A percentile compares a stretch with the other conserved stretches of the same genome.
Evolutionary conservation across 2,113 vertebrate species (phyloP).

Genomic region (Dipodomys spectabilis): DNA sequence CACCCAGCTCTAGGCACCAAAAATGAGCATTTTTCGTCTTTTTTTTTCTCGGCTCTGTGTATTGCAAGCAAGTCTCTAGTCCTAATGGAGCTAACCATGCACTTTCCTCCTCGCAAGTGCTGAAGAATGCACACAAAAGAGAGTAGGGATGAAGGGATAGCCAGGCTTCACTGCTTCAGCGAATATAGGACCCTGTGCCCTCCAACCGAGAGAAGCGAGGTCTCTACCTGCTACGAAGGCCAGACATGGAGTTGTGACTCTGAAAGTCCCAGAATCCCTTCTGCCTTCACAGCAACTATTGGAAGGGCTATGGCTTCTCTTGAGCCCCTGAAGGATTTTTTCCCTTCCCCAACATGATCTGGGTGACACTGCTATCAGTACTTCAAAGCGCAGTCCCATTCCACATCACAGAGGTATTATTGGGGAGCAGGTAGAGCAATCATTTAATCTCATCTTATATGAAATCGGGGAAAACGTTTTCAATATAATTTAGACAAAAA

Average conservation of each 20-base stretch:
- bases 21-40: not conserved
- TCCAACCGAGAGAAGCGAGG: not conserved
- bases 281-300: not conserved
- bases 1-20: not conserved
- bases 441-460: not conserved
- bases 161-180: not conserved
- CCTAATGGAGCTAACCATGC: not conserved
- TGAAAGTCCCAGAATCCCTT: not conserved
- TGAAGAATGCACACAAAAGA: not conserved
- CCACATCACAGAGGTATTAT: not conserved
- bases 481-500: not conserved
- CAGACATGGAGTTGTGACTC: not conserved
- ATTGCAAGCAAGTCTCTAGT: not conserved
- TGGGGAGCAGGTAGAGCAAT: not conserved
- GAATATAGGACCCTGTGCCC: not conserved
- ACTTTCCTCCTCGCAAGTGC: not conserved
- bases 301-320: not conserved
- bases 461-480: not conserved
- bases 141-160: too few species aligned
- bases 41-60: not conserved
- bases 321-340: not conserved
- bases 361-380: not conserved
- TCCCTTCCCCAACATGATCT: not conserved
- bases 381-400: not conserved
- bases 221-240: not conserved